Evolutionary conservation across 2,113 vertebrate species (phyloP), one percentile per base, ranked within the genome.

Genomic region (Montifringilla adamsi): DNA sequence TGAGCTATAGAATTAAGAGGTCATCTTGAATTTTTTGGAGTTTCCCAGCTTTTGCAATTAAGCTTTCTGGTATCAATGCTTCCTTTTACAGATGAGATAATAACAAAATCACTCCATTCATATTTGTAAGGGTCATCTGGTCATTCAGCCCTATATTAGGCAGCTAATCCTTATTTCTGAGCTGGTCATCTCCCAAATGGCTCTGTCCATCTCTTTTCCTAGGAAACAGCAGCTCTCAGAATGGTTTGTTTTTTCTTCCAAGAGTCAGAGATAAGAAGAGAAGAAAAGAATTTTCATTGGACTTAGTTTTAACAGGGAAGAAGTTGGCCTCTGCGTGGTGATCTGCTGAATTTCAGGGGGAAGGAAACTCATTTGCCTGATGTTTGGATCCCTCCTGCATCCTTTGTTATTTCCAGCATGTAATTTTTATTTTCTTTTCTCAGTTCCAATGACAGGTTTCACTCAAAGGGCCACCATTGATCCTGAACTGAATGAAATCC

Each of bases 371-470:
- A 0, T 75, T 70, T 66, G 2, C 66, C 46, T 73, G 31, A 20
- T 69, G n/a, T 4, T 78, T 86, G 41, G 19, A 86, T 87, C 14
- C 8, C 3, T 66, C 10, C 13, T 28, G 7, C 24, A 1, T 47
- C 22, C 17, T 75, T 27, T 0, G 0, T 28, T 33, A 7, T 69
- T 70, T 83, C 52, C 30, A 67, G 27, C 0, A 1, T 83, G 35
- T 84, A 64, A 95, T n/a, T 59, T 79, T 21, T 27, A 23, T 72
- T 86, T 43, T 77, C 79, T 88, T 91, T 58, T 49, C 82, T 80
- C 94, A 99, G 99, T 99, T 91, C 99, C 99, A 19, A 99, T 99
- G 99, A 99, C 99, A 12, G 99, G 99, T 70, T 99, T 99, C 96
- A 99, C 99, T 84, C 99, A 99, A 95, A 98, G 99, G 89, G 99